Conservation (phyloP, 2,797 vertebrate species). For the Arctocebus calabarensis region DNA sequence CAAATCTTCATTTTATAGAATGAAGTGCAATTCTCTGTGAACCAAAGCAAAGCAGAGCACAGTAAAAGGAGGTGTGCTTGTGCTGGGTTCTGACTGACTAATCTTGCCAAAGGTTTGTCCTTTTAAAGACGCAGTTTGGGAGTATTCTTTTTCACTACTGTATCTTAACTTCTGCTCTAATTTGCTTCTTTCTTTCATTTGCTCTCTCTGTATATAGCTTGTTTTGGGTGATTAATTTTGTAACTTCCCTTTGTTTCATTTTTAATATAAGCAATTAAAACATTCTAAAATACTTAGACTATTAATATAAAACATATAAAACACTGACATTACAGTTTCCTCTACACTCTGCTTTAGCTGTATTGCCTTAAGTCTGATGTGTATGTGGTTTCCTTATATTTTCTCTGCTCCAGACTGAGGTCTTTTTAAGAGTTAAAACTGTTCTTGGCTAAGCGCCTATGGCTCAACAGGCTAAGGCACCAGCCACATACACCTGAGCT, state of each 20-base stretch:
- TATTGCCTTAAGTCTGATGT: neutral
- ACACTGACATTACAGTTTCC: neutral
- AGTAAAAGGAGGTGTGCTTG: no score
- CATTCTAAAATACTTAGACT: neutral
- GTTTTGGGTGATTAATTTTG: neutral
- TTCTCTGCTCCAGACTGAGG: neutral
- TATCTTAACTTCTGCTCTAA: neutral
- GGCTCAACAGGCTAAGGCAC: no score
- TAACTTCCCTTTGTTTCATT: neutral
- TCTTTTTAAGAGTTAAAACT: constrained; percentile 9
- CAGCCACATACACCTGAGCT: no score
- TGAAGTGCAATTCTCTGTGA: no score
- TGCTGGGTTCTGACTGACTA: neutral
- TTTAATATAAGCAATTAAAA: neutral
- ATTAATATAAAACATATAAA: neutral
- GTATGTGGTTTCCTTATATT: neutral
- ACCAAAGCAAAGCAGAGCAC: no score
- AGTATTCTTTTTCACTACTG: neutral
- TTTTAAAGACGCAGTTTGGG: neutral
- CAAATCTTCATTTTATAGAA: no score
- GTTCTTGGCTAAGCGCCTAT: no score
- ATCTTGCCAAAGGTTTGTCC: neutral
- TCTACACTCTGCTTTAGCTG: neutral
- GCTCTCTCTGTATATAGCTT: neutral
- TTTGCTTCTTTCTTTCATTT: neutral